Evolutionary conservation across 1,140 invertebrate species (phyloP), one percentile per base, ranked within the genome.

Genomic region (Cydia amplana): DNA sequence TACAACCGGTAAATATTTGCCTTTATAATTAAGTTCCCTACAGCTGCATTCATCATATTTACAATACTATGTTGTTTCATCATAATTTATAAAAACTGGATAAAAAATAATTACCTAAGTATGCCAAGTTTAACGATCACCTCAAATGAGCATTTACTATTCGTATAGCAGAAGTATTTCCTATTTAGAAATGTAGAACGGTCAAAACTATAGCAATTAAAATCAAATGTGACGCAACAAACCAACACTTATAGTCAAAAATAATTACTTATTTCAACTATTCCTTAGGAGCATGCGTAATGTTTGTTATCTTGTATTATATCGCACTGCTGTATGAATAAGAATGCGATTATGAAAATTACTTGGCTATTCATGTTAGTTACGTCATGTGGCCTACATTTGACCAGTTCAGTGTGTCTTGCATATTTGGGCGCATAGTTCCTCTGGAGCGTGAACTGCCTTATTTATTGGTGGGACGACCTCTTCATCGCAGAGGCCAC

Each of bases 301-400:
- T 70, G 55, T 75, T 72, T 16, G 73, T 74, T 75, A 67, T 70
- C 74, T 82, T 76, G 82, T 79, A 75, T 78, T 75, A 79, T 77
- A 77, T 74, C 73, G 75, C 12, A 65, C 60, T 76, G 67, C 78
- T 74, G 60, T 77, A 74, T 75, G 75, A 78, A 77, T 82, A 80
- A 81, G 74, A 82, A 84, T 83, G 79, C 72, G 77, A 81, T 83
- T 84, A 83, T 83, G 80, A 82, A 84, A 84, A 82, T 74, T 80
- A 82, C 79, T 77, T 78, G 77, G 75, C 76, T 82, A 82, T 84
- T 83, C 81, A 80, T 81, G 79, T 84, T 84, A 83, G 79, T 84
- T 84, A 83, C 83, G 80, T 84, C 81, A 84, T 6, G 51, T 80
- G 83, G 78, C 83, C 83, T 75, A 84, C 78, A 84, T 84, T 78